Percentiles rank a stretch among this genome's conserved stretches.
These are phyloP conservation scores for Hermetia illucens DNA, from an alignment of 1,140 invertebrate species.

Conservation along the genomic window DNA sequence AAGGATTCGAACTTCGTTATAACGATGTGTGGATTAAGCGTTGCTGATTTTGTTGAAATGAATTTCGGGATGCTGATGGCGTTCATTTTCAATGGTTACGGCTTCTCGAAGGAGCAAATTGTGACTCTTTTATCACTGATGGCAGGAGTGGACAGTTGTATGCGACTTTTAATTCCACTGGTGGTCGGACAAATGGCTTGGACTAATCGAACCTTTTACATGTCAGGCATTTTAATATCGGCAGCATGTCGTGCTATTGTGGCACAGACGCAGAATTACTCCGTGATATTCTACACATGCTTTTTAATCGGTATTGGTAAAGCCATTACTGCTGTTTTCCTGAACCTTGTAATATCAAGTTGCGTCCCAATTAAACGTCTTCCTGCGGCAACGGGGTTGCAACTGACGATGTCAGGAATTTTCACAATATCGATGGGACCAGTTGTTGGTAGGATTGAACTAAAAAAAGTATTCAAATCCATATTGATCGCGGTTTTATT, in stretches of 20 bases:
- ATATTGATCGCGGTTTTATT: too few species aligned
- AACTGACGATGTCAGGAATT: constrained; percentile 45
- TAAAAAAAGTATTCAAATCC: too few species aligned
- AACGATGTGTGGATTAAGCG: constrained; percentile 47
- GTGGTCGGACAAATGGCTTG: constrained; percentile 43
- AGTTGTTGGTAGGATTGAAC: constrained; percentile 36
- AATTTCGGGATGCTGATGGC: constrained; percentile 54
- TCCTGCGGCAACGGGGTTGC: constrained; percentile 46
- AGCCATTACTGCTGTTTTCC: constrained; percentile 51
- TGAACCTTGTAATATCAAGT: constrained; percentile 48
- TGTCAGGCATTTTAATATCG: constrained; percentile 46
- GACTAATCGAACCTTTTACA: constrained; percentile 47
- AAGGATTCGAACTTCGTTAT: constrained; percentile 49
- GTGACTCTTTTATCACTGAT: constrained; percentile 45
- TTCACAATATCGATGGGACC: constrained; percentile 44
- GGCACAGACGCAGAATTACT: constrained; percentile 15
- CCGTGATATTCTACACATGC: constrained; percentile 17
- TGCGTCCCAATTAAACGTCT: constrained; percentile 46
- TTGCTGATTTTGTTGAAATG: constrained; percentile 50
- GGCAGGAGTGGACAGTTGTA: constrained; percentile 40
- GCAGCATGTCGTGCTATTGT: constrained; percentile 37
- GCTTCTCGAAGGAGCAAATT: constrained; percentile 36
- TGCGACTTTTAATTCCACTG: constrained; percentile 44
- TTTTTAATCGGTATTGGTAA: constrained; percentile 45
- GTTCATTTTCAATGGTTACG: constrained; percentile 46